These are phyloP conservation scores for Gymnothorax javanicus DNA, from an alignment of 2,797 vertebrate species.

Conservation along the genomic window DNA sequence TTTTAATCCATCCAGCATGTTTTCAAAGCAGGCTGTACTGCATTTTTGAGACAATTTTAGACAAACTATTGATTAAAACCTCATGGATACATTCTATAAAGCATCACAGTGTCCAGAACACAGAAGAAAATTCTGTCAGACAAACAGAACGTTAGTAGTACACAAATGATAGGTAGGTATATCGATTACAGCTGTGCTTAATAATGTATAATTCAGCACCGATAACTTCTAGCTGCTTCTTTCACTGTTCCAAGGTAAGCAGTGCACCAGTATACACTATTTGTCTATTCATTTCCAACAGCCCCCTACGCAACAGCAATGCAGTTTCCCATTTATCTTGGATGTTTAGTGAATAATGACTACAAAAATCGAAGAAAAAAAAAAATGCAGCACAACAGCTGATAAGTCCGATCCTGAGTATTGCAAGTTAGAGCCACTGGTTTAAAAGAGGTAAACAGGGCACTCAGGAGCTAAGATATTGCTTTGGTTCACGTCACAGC, in stretches of 20 bases:
- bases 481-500: neutral
- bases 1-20: neutral
- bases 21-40: neutral
- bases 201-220: slow-evolving; percentile 9
- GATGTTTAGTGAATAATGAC: neutral
- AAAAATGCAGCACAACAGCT: neutral
- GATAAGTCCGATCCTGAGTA: neutral
- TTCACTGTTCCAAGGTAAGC: neutral
- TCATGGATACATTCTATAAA: neutral
- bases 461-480: neutral
- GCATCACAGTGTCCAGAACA: neutral
- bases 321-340: neutral
- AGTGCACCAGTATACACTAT: neutral
- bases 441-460: neutral
- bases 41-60: neutral
- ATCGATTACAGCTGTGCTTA: neutral
- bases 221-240: neutral
- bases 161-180: neutral
- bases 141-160: neutral
- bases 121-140: neutral
- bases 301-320: neutral
- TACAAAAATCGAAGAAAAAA: slow-evolving; percentile 6
- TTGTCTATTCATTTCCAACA: neutral
- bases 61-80: neutral
- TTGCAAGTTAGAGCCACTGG: neutral